Evolutionary conservation across 1,140 invertebrate species (phyloP), one percentile per base, ranked within the genome.

Genomic region (Adelges cooleyi): DNA sequence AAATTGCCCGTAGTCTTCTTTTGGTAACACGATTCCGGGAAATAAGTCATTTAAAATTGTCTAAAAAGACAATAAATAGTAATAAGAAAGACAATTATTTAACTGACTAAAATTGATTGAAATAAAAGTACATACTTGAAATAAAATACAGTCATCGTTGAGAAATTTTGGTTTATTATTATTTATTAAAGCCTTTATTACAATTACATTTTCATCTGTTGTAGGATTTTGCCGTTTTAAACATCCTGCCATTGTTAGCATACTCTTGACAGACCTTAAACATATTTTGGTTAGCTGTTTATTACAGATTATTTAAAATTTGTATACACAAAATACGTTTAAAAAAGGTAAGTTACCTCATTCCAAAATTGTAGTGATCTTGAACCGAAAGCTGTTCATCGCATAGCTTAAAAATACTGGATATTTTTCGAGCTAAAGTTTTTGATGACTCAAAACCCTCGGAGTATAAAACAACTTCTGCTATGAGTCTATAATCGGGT

Each of bases 81-180:
- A 8, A 62, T 62, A 62, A 17, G 46, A n/a, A n/a, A n/a, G n/a
- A 33, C 11, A 33, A 11, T 33, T 33, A 33, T 33, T 6, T 33
- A 33, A 6, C 11, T 33, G 46, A 4, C 4, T 17, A 67, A 50
- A 50, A 59, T 33, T 44, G 50, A 18, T n/a, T n/a, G n/a, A n/a
- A n/a, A n/a, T n/a, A n/a, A n/a, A n/a, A n/a, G n/a, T n/a, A n/a
- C 13, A 54, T 42, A 77, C 77, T 40, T 79, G 73, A 68, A 90
- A 95, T 0, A 96, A 77, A 15, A 88, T 75, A 0, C 89, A 83
- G 75, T 96, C 92, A 54, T 89, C 85, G 5, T 85, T 82, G 49
- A 95, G 77, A 74, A 96, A 95, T 74, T 95, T 95, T 0, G 93
- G 91, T 56, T 95, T 75, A 76, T 95, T 96, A 49, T 90, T 92